Evolutionary conservation across 2,113 vertebrate species (phyloP).

Genomic region (Hemicordylus capensis): DNA sequence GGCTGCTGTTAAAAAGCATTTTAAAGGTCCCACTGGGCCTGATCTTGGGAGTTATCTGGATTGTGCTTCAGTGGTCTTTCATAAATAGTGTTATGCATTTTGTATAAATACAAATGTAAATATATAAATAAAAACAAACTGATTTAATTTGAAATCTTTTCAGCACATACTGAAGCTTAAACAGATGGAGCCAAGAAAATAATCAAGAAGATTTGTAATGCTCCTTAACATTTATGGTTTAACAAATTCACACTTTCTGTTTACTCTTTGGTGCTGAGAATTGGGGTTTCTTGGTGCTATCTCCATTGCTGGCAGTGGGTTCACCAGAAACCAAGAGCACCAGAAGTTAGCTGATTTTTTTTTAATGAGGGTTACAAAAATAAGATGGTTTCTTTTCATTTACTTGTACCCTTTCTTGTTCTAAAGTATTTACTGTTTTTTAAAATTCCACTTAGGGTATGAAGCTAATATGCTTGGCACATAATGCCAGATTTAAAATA

Average conservation of each 20-base stretch:
- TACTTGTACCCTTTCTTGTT: conserved; percentile 54
- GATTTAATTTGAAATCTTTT: conserved; percentile 70
- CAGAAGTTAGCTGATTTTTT: conserved; percentile 51
- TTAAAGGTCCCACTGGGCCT: background rate
- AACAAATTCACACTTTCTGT: conserved; percentile 54
- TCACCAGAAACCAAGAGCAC: conserved; percentile 58
- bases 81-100: conserved; percentile 83
- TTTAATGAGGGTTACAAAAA: conserved; percentile 39
- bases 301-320: conserved; percentile 68
- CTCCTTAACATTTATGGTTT: conserved; percentile 57
- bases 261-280: conserved; percentile 55
- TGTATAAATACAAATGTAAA: conserved; percentile 74
- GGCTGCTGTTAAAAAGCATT: background rate
- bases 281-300: conserved; percentile 48
- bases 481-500: conserved; percentile 4
- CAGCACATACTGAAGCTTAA: conserved; percentile 50
- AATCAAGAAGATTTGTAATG: conserved; percentile 56
- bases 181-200: conserved; percentile 62
- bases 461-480: conserved; percentile 55
- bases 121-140: conserved; percentile 68
- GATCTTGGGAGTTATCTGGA: background rate
- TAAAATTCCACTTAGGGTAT: conserved; percentile 55
- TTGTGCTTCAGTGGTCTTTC: conserved; percentile 74
- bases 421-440: conserved; percentile 55
- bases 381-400: conserved; percentile 1